Evolutionary conservation across 2,113 vertebrate species (phyloP), one percentile per base, ranked within the genome.

Genomic region (Murina feae): DNA sequence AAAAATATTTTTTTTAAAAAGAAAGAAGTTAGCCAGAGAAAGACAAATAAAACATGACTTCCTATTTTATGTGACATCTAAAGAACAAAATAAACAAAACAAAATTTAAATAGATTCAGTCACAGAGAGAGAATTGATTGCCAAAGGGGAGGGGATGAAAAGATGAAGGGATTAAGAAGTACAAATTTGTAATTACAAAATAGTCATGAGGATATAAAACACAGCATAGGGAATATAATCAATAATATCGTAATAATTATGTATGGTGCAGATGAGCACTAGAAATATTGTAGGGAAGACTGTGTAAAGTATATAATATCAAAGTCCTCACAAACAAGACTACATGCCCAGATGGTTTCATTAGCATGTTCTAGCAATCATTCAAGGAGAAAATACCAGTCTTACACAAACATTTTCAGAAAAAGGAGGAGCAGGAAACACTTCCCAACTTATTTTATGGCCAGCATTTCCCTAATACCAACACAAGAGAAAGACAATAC

Each of bases 361-460:
- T 88, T 93, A 95, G 63, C 58, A 94, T 53, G 51, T 42, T 94
- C 55, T 88, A 63, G 37, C 58, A 81, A 68, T 53, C 37, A 94
- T 44, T 78, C 55, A 58, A 79, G 68, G 28, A 74, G 66, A 90
- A 42, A 60, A 75, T 20, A 42, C 35, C 65, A 58, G 17, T 44
- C 35, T 91, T 76, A 90, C 1, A 65, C 28, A 89, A 94, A 91
- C 42, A 85, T 35, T 90, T 83, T 58, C 51, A 91, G 84, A 82
- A 83, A 93, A 78, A 47, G 30, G 28, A 39, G n/a, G 21, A 75
- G 30, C 81, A 75, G 80, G 42, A 63, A 90, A 85, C 35, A 80
- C 55, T 47, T 86, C 21, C 18, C 20, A 87, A 68, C 14, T 58
- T 81, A 69, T 87, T 93, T 88, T 39, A 55, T n/a, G 25, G 63